Percentiles rank a stretch among this genome's conserved stretches.
phyloP scores from a whole-genome alignment of 2,113 vertebrate genomes.

The Pollimyrus isidori region DNA sequence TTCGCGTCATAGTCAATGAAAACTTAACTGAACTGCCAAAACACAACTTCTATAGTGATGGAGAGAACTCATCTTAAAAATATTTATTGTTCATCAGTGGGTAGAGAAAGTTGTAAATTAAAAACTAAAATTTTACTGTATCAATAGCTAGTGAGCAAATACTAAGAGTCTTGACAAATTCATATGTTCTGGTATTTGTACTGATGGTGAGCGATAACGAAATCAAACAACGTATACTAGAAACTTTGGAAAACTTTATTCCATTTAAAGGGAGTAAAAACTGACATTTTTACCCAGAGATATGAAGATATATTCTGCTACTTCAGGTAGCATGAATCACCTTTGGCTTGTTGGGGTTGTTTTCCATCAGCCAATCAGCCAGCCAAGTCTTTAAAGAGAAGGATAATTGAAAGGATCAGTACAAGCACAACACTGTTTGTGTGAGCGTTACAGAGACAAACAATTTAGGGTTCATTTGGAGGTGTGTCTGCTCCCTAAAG shows the following conservation, averaged over 20 bases:
- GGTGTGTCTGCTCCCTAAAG: background rate
- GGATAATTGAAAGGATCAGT: slow-evolving; percentile 17
- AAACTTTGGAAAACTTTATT: background rate
- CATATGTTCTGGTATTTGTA: background rate
- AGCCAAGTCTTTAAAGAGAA: slow-evolving; percentile 73
- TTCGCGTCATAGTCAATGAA: background rate
- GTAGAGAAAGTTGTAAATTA: background rate
- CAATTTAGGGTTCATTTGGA: background rate
- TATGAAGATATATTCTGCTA: slow-evolving; percentile 29
- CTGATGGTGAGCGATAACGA: background rate
- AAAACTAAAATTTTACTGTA: background rate
- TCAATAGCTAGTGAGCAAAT: background rate
- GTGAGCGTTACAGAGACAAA: background rate
- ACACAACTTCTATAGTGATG: background rate
- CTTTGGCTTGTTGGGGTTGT: slow-evolving; percentile 79
- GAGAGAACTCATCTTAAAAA: background rate
- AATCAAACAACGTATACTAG: background rate
- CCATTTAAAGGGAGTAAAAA: background rate
- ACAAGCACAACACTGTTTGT: background rate
- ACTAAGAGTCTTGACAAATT: background rate
- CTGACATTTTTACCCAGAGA: background rate
- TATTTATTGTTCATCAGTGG: background rate
- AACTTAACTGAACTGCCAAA: background rate
- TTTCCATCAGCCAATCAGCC: slow-evolving; percentile 82
- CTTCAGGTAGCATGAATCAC: slow-evolving; percentile 44